Evolutionary conservation across 1,140 invertebrate genomes (phyloP), one percentile per base, ranked within the genome.

Genomic region (Trichonephila inaurata): DNA sequence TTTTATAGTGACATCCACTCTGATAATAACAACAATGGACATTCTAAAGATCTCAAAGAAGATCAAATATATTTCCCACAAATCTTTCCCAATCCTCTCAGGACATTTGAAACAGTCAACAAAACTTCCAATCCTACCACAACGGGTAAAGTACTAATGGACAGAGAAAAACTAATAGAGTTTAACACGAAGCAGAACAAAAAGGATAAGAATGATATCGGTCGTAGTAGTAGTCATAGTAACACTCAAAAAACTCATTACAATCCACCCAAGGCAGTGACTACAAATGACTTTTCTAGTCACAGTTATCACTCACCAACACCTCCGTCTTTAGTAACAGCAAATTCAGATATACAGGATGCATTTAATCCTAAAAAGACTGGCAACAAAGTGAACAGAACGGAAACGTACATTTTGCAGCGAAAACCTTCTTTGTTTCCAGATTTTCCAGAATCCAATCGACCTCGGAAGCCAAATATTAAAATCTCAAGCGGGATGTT

Each of bases 381-480:
- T 33, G 44, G 58, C 6, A 51, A 51, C 19, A 77, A 58, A 61
- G 16, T 5, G 10, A 92, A 92, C 21, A 24, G 61, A 40, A 93
- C 92, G 6, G 24, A 77, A 6, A 93, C 69, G 2, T 93, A 88
- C 28, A 33, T 89, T 40, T 64, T 93, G 7, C 40, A 93, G 8
- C 19, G 66, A 44, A 88, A 88, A 51, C 92, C 92, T n/a, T 21
- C 61, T 7, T 19, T 93, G n/a, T 60, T 72, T 44, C 82, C 82
- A 0, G 91, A 86, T 7, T 19, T 5, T 28, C 40, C 62, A 33
- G 91, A 64, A 21, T 0, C 40, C n/a, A 86, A 21, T 58, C 69
- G 33, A 21, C 92, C 92, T n/a, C n/a, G 92, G 8, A 93, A 82
- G 44, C 92, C 92, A 19, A 88, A 88, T 14, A 93, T 93, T 51